Evolutionary conservation across 2,888 invertebrate species (phyloP).

Genomic region (Drosophila basisetae): DNA sequence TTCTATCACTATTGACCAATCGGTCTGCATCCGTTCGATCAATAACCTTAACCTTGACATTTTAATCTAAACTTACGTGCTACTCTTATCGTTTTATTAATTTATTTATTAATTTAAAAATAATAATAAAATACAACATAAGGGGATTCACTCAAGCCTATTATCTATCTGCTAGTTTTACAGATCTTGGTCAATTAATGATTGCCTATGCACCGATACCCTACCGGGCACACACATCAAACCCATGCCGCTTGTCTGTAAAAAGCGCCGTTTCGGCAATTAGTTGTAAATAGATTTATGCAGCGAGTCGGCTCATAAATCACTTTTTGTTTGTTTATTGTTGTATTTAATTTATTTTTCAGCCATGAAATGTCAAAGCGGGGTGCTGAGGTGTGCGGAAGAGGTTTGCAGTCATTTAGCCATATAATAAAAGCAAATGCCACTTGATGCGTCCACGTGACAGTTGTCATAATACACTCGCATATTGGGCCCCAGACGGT

Average conservation of each 20-base stretch:
- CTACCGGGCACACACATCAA: conserved; percentile 18
- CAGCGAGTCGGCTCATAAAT: conserved; percentile 50
- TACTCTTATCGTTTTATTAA: background rate
- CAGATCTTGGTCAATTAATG: background rate
- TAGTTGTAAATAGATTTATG: conserved; percentile 67
- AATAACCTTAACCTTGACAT: background rate
- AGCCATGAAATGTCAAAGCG: conserved; percentile 7
- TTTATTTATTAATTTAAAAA: background rate
- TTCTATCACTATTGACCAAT: background rate
- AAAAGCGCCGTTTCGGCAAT: conserved; percentile 62
- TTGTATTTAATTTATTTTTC: conserved; percentile 56
- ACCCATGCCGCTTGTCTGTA: conserved; percentile 27
- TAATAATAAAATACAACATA: background rate
- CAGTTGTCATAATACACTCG: conserved; percentile 50
- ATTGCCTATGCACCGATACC: background rate
- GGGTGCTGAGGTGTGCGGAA: background rate
- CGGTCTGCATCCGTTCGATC: background rate
- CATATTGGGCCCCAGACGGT: conserved; percentile 17
- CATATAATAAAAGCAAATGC: conserved; percentile 46
- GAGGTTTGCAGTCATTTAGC: conserved; percentile 2
- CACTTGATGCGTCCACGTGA: conserved; percentile 54
- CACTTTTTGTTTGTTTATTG: conserved; percentile 43
- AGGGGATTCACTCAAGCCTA: background rate
- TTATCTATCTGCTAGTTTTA: background rate
- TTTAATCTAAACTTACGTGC: background rate